Base-by-base conservation (phyloP, 2,888 invertebrate species). In the Parnassius glacialis region DNA sequence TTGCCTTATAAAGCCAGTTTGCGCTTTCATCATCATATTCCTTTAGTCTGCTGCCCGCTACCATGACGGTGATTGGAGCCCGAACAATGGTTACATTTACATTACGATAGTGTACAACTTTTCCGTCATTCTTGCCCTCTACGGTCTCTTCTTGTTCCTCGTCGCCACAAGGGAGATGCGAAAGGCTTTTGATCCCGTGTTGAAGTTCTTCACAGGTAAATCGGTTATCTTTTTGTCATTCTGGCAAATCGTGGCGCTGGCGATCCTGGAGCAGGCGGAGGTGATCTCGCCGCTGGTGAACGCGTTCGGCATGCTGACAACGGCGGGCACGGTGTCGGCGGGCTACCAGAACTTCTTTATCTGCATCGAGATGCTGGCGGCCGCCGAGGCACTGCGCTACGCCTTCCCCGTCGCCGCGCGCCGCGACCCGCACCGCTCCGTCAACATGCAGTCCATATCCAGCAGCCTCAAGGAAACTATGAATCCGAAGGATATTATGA, bases 331-430 rank as follows among this genome's bases (percentile, higher is more conserved):
- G 0, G 98, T 99, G 34, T 99, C 99, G 3, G 99, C 99, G 57
- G 99, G 99, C 66, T 99, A 99, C 93, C 99, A 99, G 92, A 99
- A 99, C 93, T 99, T 99, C 92, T 94, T 99, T 76, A 99, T 99
- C 87, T 99, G 99, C 86, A 96, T 99, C 80, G 99, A 99, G 93
- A 99, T 99, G 99, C 93, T 99, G 78, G 97, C 98, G 76, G 99
- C 99, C 44, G 97, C 99, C 50, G 93, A 99, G 61, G 99, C 99
- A 43, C 93, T 99, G 76, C 95, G 98, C 68, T 99, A 98, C 89
- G 99, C 99, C 20, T 99, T 99, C 93, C 99, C 99, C 1, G 96
- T 96, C 76, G 93, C 95, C 79, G 96, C 95, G 74, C 94, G 95
- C 74, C 95, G 96, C 13, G 97, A 97, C 84, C 95, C 96, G 44